Conservation (phyloP, 2,888 invertebrate species). For the Chymomyza amoena region DNA sequence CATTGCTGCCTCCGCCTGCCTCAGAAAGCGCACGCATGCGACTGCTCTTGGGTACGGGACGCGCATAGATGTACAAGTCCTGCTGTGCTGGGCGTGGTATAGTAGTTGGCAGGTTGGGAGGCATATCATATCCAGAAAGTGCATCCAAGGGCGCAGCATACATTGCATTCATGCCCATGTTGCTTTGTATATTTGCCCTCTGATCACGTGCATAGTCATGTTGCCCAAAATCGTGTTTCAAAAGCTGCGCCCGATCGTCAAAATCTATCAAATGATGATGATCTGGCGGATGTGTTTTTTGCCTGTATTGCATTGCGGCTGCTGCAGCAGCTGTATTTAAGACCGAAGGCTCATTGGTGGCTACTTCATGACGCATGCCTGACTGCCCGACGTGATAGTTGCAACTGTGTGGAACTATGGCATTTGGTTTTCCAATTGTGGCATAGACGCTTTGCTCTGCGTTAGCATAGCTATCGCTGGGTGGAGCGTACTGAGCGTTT, state of each 20-base stretch:
- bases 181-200: constrained; percentile 35
- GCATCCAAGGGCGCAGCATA: constrained; percentile 53
- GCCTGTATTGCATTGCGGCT: constrained; percentile 57
- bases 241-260: constrained; percentile 72
- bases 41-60: constrained; percentile 61
- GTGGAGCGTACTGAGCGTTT: constrained; percentile 65
- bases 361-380: neutral
- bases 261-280: constrained; percentile 76
- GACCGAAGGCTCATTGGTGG: constrained; percentile 1
- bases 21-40: constrained; percentile 43
- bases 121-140: constrained; percentile 45
- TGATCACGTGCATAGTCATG: constrained; percentile 59
- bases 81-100: constrained; percentile 43
- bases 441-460: constrained; percentile 65
- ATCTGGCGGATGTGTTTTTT: constrained; percentile 70
- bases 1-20: constrained; percentile 39
- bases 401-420: constrained; percentile 53
- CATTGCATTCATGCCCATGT: constrained; percentile 15
- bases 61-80: constrained; percentile 70
- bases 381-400: constrained; percentile 49
- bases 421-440: constrained; percentile 49
- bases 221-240: constrained; percentile 59
- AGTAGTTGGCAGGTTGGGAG: constrained; percentile 45
- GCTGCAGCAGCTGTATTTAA: neutral
- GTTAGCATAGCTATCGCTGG: constrained; percentile 45